Evolutionary conservation across 1,140 invertebrate genomes (phyloP).

Genomic region (Cydia splendana): DNA sequence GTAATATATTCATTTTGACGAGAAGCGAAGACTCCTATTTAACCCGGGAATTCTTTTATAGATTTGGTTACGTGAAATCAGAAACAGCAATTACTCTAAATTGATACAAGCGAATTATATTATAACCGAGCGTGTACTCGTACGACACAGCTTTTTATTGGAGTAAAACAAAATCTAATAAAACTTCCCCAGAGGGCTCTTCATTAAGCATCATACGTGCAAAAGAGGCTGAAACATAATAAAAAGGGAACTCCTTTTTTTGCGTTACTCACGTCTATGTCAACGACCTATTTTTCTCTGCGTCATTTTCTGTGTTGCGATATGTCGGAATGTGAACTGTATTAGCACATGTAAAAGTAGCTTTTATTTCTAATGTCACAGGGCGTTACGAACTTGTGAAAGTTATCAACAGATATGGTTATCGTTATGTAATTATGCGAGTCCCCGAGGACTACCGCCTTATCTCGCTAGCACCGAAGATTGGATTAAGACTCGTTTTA

Average conservation of each 20-base stretch:
- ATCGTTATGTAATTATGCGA: conserved; percentile 33
- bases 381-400: not conserved
- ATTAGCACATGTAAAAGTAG: not conserved
- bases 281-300: not conserved
- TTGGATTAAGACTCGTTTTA: conserved; percentile 20
- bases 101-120: conserved; percentile 18
- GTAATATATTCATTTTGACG: too few relatives aligned
- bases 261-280: conserved; percentile 12
- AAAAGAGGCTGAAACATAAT: conserved; percentile 26
- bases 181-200: conserved; percentile 27
- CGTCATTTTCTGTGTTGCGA: not conserved
- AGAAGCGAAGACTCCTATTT: not conserved
- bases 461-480: conserved; percentile 18
- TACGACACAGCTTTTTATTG: conserved; percentile 18
- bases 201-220: conserved; percentile 32
- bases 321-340: not conserved
- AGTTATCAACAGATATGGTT: conserved; percentile 7
- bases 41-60: not conserved
- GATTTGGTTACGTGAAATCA: not conserved
- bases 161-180: conserved; percentile 31
- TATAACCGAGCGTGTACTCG: not conserved
- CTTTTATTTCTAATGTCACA: not conserved
- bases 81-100: conserved; percentile 8
- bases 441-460: conserved; percentile 16
- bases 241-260: conserved; percentile 31